These are phyloP conservation scores for Luidia sarsii DNA, from an alignment of 53 echinoderm and acorn worm genomes.

Conservation along the genomic window DNA sequence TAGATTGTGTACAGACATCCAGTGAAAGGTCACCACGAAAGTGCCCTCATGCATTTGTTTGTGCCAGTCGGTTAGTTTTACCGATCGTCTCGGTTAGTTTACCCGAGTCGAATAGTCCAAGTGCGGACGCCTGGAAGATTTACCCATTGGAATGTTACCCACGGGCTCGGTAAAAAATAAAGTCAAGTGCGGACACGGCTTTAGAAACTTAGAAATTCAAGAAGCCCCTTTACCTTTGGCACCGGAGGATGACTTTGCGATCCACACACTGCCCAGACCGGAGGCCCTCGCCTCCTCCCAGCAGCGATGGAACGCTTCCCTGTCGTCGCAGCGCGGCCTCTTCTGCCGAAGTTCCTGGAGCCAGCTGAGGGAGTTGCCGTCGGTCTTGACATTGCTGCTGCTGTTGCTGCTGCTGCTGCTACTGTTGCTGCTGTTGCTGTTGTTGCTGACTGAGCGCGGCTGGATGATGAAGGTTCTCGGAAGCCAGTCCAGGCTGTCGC, in stretches of 20 bases:
- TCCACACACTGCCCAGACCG: constrained; percentile 68
- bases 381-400: not conserved
- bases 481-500: constrained; percentile 48
- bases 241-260: constrained; percentile 78
- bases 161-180: too few relatives aligned
- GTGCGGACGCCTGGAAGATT: too few relatives aligned
- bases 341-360: constrained; percentile 15
- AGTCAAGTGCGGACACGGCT: too few relatives aligned
- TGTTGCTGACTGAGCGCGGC: constrained; percentile 7
- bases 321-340: constrained; percentile 57
- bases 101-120: too few relatives aligned
- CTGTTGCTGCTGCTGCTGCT: constrained; percentile 3
- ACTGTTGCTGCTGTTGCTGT: not conserved
- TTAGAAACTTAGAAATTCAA: too few relatives aligned
- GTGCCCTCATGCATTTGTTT: too few relatives aligned
- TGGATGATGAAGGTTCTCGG: constrained; percentile 72
- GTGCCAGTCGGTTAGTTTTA: too few relatives aligned
- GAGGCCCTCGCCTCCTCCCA: constrained; percentile 31
- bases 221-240: constrained; percentile 76
- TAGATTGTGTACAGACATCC: too few relatives aligned
- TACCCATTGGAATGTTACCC: too few relatives aligned
- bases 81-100: too few relatives aligned
- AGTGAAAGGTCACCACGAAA: too few relatives aligned
- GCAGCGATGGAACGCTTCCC: constrained; percentile 50
- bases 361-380: constrained; percentile 6